Evolutionary conservation across 2,888 invertebrate species (phyloP), one percentile per base, ranked within the genome.

Genomic region (Villa cingulata): DNA sequence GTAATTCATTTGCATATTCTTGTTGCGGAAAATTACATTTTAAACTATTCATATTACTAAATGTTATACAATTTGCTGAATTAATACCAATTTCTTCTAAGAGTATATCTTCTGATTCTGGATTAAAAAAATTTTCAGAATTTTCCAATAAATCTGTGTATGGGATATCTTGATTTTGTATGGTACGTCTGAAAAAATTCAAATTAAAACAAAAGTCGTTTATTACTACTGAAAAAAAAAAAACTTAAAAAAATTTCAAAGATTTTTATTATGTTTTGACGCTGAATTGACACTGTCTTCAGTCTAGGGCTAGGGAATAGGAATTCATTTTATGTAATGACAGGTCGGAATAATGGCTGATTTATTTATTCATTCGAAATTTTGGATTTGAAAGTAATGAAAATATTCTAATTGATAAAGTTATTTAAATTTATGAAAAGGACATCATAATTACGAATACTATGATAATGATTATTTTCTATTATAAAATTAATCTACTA

Each of bases 91-190:
- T 77, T 51, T 85, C 81, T 71, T 87, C 78, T 57, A 82, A 81
- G 57, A 90, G 78, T 72, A 82, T 82, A 70, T 83, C 82, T 67
- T 85, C 80, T 77, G 83, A 85, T 77, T 86, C 86, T 55, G 89
- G 87, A 75, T 90, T 90, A 76, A 83, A 81, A 77, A 88, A 88
- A 65, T 86, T 86, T 60, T 84, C 77, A 64, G 85, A 84, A 73
- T 81, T 81, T 73, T 80, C 80, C 72, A 90, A 75, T 66, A 86
- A 80, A 59, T 80, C 80, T 73, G 86, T 86, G 75, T 81, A 88
- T 64, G 75, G 78, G 70, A 81, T 80, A 62, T 81, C 81, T 70
- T 81, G 81, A 77, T 80, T 80, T 73, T 84, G 84, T 75, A 81
- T 74, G 55, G 83, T 81, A 75, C 82, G 82, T 76, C 86, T 84